Evolutionary conservation across 2,113 vertebrate species (phyloP), one percentile per base, ranked within the genome.

Genomic region (Chroicocephalus ridibundus): DNA sequence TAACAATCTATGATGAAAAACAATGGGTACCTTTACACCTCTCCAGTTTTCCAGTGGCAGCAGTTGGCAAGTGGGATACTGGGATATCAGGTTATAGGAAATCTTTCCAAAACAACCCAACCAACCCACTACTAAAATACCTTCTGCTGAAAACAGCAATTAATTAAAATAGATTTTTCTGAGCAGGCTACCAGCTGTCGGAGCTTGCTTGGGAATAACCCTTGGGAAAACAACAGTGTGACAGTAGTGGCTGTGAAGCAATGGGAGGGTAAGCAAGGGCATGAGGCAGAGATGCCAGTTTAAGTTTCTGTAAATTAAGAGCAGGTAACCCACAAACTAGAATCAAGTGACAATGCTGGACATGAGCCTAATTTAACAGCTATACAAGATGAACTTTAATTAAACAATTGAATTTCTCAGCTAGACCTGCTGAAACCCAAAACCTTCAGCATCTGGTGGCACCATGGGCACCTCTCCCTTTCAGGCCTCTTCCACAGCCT

Each of bases 161-260:
- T 87, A 90, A 93, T 87, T 85, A 88, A 93, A 95, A 86, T 13
- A 96, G 68, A 90, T 85, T 36, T 68, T 91, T 83, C 86, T 90
- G 75, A 93, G 81, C 62, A 68, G 86, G 54, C 86, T 62, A 93
- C 70, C 92, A 95, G 90, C 93, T 96, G 93, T 85, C 85, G 92
- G 60, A 86, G 61, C 52, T 54, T 85, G 69, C 86, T 86, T 89
- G 88, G 64, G 90, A 97, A 90, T 26, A 80, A 62, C 86, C 61
- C 64, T 38, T 80, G 78, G 78, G 89, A 95, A 91, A 94, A 82
- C 57, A 87, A 74, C 57, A 82, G 65, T n/a, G 52, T 61, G 82
- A 62, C 42, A 88, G 60, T 36, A 51, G 38, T 74, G 74, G 83
- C 57, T 90, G 66, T 52, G 71, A 94, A 96, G 78, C 49, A 95